Evolutionary conservation across 1,140 invertebrate species (phyloP).

Genomic region (Dinothrombium tinctorium): DNA sequence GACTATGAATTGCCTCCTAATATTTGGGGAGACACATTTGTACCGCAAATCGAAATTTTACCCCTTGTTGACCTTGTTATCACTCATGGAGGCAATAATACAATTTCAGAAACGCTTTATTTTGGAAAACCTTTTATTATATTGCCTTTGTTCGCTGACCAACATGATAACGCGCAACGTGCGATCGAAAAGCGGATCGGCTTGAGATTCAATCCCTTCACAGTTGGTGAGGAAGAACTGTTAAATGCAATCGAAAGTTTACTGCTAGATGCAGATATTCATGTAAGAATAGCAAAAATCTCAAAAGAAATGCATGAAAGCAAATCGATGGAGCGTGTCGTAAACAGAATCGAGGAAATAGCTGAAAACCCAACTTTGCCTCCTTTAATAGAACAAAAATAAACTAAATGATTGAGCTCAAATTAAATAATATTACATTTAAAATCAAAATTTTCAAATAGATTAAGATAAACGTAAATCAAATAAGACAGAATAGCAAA

Average conservation of each 20-base stretch:
- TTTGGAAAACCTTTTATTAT: background rate
- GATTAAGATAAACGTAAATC: too few relatives aligned
- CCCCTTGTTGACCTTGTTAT: background rate
- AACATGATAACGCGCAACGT: constrained; percentile 8
- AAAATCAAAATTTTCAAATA: too few relatives aligned
- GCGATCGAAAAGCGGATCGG: constrained; percentile 7
- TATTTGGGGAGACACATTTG: background rate
- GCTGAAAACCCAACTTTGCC: too few relatives aligned
- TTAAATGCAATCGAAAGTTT: background rate
- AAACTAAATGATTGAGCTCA: too few relatives aligned
- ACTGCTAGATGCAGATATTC: background rate
- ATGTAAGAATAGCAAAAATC: background rate
- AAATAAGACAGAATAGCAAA: too few relatives aligned
- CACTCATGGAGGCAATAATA: constrained; percentile 4
- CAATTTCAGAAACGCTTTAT: background rate
- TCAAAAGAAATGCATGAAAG: background rate
- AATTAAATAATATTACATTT: too few relatives aligned
- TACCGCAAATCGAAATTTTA: background rate
- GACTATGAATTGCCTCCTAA: background rate
- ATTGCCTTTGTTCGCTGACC: constrained; percentile 3
- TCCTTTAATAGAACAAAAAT: too few relatives aligned
- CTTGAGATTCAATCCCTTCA: background rate
- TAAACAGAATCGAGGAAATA: background rate
- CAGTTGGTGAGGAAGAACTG: background rate
- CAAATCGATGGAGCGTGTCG: background rate